A percentile compares a stretch with the other conserved stretches of the same genome.
Conservation (phyloP, 2,888 invertebrate species). For the Hirudinaria manillensis region DNA sequence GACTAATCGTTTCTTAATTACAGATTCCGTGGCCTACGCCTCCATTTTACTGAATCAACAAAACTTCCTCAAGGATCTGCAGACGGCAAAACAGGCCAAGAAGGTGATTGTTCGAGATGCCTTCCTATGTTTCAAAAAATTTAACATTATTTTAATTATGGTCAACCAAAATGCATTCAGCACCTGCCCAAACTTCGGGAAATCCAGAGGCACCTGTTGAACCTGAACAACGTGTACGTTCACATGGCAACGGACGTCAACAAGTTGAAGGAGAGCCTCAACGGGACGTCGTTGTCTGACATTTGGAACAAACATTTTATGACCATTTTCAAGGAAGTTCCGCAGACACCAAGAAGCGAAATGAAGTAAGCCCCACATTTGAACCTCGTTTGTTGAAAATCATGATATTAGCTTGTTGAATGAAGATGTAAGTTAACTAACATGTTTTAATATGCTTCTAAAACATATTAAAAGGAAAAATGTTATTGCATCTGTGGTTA, state of each 20-base stretch:
- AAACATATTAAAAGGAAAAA: no score
- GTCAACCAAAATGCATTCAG: constrained; percentile 36
- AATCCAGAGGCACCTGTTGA: constrained; percentile 62
- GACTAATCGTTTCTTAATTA: not conserved
- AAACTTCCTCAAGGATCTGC: constrained; percentile 12
- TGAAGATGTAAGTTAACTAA: no score
- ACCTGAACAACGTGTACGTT: constrained; percentile 63
- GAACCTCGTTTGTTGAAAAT: no score
- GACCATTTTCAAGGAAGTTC: not conserved
- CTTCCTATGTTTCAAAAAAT: no score
- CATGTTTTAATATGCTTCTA: no score
- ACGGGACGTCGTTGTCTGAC: not conserved
- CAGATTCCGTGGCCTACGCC: not conserved
- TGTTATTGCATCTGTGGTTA: no score
- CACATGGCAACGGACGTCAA: constrained; percentile 70
- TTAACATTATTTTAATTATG: no score
- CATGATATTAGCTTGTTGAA: no score
- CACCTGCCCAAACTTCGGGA: constrained; percentile 58
- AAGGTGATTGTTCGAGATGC: not conserved
- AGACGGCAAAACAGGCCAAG: not conserved
- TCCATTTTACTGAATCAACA: constrained; percentile 10
- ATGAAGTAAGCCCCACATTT: not conserved
- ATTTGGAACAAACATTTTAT: constrained; percentile 24
- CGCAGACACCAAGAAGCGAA: no score
- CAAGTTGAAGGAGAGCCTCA: constrained; percentile 39